These are phyloP conservation scores for Phoxinus phoxinus DNA, from an alignment of 2,113 vertebrate species.

Conservation along the genomic window DNA sequence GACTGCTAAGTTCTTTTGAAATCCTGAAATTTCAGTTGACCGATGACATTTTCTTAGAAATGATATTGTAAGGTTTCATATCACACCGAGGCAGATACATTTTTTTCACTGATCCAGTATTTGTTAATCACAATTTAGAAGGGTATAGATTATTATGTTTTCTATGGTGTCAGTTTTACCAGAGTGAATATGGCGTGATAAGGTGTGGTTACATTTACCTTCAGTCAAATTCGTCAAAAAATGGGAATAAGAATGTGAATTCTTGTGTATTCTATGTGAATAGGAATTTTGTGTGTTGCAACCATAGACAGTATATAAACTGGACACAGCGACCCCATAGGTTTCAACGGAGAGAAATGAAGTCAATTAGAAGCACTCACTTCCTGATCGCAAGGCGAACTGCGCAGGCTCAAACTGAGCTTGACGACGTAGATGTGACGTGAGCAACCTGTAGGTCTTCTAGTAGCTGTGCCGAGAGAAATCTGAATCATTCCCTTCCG, in stretches of 20 bases:
- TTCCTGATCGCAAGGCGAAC: too few relatives aligned
- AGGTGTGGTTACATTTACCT: background rate
- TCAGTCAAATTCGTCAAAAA: background rate
- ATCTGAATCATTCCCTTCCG: too few relatives aligned
- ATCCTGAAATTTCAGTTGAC: background rate
- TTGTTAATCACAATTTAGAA: background rate
- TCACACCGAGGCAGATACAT: background rate
- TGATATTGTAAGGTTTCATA: background rate
- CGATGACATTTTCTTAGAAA: background rate
- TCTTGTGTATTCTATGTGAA: too few relatives aligned
- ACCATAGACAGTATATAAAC: too few relatives aligned
- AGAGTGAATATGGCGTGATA: background rate
- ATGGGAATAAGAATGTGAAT: too few relatives aligned
- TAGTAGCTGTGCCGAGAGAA: too few relatives aligned
- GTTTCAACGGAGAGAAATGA: too few relatives aligned
- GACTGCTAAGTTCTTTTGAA: background rate
- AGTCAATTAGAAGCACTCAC: too few relatives aligned
- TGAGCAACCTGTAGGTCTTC: too few relatives aligned
- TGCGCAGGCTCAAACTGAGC: too few relatives aligned
- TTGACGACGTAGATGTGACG: too few relatives aligned
- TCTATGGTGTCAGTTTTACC: background rate
- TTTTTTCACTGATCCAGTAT: background rate
- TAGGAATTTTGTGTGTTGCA: background rate
- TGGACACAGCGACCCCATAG: too few relatives aligned
- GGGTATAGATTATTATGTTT: background rate